Evolutionary conservation across 2,113 vertebrate species (phyloP).

Genomic region (Oreochromis spilurus): DNA sequence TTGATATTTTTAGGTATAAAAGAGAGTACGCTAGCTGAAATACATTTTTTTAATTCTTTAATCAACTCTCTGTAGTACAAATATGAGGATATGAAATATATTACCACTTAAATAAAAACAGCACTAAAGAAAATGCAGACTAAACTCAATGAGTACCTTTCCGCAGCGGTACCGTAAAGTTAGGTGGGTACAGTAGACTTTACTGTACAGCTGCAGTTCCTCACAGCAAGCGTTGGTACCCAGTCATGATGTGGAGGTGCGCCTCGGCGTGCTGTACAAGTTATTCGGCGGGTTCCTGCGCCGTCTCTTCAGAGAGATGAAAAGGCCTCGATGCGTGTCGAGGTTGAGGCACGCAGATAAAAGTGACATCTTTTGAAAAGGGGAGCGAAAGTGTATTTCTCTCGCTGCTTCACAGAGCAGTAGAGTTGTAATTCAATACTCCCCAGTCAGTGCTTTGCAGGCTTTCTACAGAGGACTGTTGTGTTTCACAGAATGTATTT

Average conservation of each 20-base stretch:
- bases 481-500: conserved; percentile 70
- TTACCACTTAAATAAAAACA: neutral
- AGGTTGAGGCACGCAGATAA: conserved; percentile 21
- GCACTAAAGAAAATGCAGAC: neutral
- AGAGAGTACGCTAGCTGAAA: accelerated
- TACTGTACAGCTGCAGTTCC: neutral
- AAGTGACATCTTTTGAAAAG: conserved; percentile 40
- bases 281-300: conserved; percentile 32
- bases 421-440: conserved; percentile 57
- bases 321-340: neutral
- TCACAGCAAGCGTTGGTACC: conserved; percentile 13
- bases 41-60: neutral
- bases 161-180: neutral
- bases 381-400: conserved; percentile 38
- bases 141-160: neutral
- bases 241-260: conserved; percentile 15
- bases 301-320: conserved; percentile 1
- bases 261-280: neutral
- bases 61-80: neutral
- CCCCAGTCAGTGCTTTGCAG: conserved; percentile 61
- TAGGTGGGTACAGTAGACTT: neutral
- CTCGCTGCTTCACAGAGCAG: conserved; percentile 33
- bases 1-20: neutral
- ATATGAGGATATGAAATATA: neutral
- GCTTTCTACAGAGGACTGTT: conserved; percentile 60